These are phyloP conservation scores for Parthenolecanium corni DNA, from an alignment of 2,888 invertebrate species.

Conservation along the genomic window DNA sequence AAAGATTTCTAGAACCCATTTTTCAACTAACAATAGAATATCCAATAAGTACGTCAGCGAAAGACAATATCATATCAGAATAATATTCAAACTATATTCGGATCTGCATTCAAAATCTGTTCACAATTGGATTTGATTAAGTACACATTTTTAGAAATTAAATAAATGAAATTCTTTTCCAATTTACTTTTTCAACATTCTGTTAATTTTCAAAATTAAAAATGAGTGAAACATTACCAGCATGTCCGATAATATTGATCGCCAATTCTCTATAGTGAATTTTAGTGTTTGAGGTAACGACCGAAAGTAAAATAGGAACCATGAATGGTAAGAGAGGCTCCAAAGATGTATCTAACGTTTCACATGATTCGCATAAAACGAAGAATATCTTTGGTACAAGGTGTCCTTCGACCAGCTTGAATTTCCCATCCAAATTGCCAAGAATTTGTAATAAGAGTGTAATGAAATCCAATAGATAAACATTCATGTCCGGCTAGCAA, in stretches of 20 bases:
- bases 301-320: constrained; percentile 12
- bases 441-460: constrained; percentile 1
- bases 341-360: constrained; percentile 14
- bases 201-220: not conserved
- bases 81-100: no score
- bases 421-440: not conserved
- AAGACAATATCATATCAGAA: no score
- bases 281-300: constrained; percentile 2
- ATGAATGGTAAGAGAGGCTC: constrained; percentile 14
- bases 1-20: no score
- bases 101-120: no score
- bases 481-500: constrained; percentile 11
- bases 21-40: no score
- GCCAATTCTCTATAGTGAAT: constrained; percentile 19
- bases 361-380: constrained; percentile 11
- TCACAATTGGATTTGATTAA: no score
- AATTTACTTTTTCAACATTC: no score
- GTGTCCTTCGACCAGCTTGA: constrained; percentile 6
- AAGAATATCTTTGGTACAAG: constrained; percentile 14
- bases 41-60: no score
- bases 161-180: no score
- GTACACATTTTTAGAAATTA: no score
- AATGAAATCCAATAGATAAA: constrained; percentile 6
- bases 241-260: constrained; percentile 14
- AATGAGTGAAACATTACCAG: not conserved